These are phyloP conservation scores for Dasypogon diadema DNA, from an alignment of 2,888 invertebrate species.

Conservation along the genomic window DNA sequence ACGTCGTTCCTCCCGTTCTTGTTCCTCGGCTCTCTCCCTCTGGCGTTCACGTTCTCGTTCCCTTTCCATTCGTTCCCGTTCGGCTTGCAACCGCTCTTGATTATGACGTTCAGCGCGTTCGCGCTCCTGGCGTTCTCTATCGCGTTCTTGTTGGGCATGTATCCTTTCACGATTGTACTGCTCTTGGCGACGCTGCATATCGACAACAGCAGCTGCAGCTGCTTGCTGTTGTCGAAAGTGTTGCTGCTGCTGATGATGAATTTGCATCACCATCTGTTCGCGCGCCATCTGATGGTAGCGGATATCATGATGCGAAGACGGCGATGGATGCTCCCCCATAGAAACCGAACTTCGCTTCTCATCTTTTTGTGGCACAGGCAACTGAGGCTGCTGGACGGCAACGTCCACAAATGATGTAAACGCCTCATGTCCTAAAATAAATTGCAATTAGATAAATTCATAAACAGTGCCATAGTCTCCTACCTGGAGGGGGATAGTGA, in stretches of 20 bases:
- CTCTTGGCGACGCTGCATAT: constrained; percentile 62
- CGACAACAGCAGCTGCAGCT: constrained; percentile 58
- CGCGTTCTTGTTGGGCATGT: constrained; percentile 65
- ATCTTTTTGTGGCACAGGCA: constrained; percentile 80
- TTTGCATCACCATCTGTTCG: constrained; percentile 69
- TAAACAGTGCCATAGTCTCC: constrained; percentile 49
- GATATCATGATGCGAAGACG: constrained; percentile 65
- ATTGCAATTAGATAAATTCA: too few relatives aligned
- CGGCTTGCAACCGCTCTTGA: constrained; percentile 63
- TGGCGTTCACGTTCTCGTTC: constrained; percentile 59
- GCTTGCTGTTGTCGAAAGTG: constrained; percentile 63
- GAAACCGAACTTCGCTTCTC: constrained; percentile 62
- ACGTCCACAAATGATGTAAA: constrained; percentile 90
- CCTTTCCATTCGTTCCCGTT: constrained; percentile 61
- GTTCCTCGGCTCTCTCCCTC: constrained; percentile 54
- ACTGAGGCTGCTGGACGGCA: constrained; percentile 89
- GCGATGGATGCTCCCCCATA: constrained; percentile 58
- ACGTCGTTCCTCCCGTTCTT: constrained; percentile 62
- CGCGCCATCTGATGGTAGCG: constrained; percentile 70
- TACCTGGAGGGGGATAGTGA: constrained; percentile 70
- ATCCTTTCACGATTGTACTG: constrained; percentile 61
- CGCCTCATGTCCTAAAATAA: constrained; percentile 84
- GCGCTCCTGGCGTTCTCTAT: constrained; percentile 63
- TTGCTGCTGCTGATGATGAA: constrained; percentile 65
- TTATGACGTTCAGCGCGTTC: constrained; percentile 63